These are phyloP conservation scores for Dicrurus megarhynchus DNA, from an alignment of 2,113 vertebrate species.

Conservation along the genomic window DNA sequence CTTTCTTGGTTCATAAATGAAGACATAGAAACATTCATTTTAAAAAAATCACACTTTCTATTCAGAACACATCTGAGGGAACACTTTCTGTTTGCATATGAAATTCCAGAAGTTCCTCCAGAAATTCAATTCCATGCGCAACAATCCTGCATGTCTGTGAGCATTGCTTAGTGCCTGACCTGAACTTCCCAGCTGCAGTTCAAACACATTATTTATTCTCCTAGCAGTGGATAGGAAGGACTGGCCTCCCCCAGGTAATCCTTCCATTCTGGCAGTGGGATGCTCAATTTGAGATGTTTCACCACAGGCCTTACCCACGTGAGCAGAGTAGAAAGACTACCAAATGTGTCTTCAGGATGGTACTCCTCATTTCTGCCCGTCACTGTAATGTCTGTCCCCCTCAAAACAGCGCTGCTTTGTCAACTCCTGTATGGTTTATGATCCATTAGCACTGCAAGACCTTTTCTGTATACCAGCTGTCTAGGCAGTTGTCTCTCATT, in stretches of 20 bases:
- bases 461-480: slow-evolving; percentile 22
- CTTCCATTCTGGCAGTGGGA: background rate
- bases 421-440: background rate
- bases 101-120: background rate
- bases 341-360: background rate
- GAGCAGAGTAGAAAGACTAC: background rate
- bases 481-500: slow-evolving; percentile 50
- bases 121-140: background rate
- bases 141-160: background rate
- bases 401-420: background rate
- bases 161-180: background rate
- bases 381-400: background rate
- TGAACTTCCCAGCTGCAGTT: background rate
- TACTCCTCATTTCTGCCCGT: background rate
- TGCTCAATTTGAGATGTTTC: background rate
- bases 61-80: background rate
- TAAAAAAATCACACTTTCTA: background rate
- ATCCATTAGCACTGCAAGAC: slow-evolving; percentile 25
- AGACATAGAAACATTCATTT: background rate
- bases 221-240: background rate
- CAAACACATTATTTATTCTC: background rate
- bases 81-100: background rate
- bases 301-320: background rate
- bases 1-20: background rate
- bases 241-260: background rate